Evolutionary conservation across 2,113 vertebrate species (phyloP), one percentile per base, ranked within the genome.

Genomic region (Chascanopsetta lugubris): DNA sequence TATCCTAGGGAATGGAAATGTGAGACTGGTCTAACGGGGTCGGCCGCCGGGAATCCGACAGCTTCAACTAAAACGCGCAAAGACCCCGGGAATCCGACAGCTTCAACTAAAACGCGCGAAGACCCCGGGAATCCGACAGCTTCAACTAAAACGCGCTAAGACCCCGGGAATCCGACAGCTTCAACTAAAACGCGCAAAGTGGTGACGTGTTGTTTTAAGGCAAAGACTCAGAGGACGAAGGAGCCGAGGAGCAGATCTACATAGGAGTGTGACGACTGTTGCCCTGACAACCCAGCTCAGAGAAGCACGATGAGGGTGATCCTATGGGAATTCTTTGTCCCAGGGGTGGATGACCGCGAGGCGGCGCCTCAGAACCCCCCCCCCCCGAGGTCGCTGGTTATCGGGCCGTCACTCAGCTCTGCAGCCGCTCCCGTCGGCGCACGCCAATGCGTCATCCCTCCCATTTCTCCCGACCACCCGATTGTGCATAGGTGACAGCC

Each of bases 401-500:
- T 48, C 40, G 3, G 73, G 56, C 53, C 64, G 11, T 59, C 69
- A 47, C 21, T 69, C 58, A 29, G 64, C 62, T 63, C 73, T 34
- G 72, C 62, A 42, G 83, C 72, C 32, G 26, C 48, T 57, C 25
- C 9, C 50, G 25, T 81, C 75, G 79, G 57, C 73, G 76, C 74
- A 71, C 75, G 47, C 26, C 2, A 56, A 51, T 45, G 72, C 27
- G 62, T 69, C 20, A 0, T 61, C 51, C 36, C 17, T 48, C 42
- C 59, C 32, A 15, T 82, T 80, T 71, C 36, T 83, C 54, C 63
- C 7, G 55, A 82, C n/a, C 75, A 90, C 93, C 92, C 92, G 85
- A 89, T 92, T 96, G 96, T 98, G 95, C 96, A 95, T 96, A 96
- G 96, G 93, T 93, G 91, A 90, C 89, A 77, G 91, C 79, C 61